phyloP scores from a whole-genome alignment of 2,888 invertebrate genomes.

The Salpingus planirostris region DNA sequence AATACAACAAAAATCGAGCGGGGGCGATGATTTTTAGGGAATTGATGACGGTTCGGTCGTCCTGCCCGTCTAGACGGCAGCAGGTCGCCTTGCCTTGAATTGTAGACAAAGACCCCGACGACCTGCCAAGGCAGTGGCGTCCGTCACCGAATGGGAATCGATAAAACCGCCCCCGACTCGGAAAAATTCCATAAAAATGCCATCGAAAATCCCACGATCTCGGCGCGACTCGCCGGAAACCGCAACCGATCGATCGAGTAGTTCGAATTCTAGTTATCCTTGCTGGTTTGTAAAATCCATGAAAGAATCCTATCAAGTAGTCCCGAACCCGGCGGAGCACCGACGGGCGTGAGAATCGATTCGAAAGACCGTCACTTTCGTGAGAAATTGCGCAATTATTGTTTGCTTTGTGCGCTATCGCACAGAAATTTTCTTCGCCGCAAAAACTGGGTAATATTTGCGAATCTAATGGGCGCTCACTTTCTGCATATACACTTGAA shows the following conservation, averaged over 20 bases:
- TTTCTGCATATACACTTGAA: constrained; percentile 16
- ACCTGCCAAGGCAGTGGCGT: constrained; percentile 25
- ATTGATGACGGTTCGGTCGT: constrained; percentile 9
- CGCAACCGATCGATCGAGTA: too few species aligned
- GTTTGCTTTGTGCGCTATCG: too few species aligned
- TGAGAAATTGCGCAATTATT: too few species aligned
- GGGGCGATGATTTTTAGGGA: constrained; percentile 2
- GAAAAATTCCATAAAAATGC: constrained; percentile 8
- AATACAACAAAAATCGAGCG: too few species aligned
- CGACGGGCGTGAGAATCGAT: too few species aligned
- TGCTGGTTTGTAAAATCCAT: too few species aligned
- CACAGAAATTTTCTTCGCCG: too few species aligned
- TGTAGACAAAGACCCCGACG: constrained; percentile 25
- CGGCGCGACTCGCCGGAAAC: too few species aligned
- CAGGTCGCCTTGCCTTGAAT: constrained; percentile 25
- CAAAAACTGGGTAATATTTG: constrained; percentile 8
- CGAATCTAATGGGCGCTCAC: constrained; percentile 10
- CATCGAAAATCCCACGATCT: neutral
- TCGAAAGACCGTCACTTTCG: too few species aligned
- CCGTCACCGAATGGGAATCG: constrained; percentile 20
- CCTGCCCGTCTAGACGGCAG: constrained; percentile 24
- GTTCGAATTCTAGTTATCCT: too few species aligned
- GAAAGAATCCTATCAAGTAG: too few species aligned
- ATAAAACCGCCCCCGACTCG: constrained; percentile 10
- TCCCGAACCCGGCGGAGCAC: too few species aligned